Evolutionary conservation across 2,113 vertebrate genomes (phyloP).

Genomic region (Charadrius vociferus): DNA sequence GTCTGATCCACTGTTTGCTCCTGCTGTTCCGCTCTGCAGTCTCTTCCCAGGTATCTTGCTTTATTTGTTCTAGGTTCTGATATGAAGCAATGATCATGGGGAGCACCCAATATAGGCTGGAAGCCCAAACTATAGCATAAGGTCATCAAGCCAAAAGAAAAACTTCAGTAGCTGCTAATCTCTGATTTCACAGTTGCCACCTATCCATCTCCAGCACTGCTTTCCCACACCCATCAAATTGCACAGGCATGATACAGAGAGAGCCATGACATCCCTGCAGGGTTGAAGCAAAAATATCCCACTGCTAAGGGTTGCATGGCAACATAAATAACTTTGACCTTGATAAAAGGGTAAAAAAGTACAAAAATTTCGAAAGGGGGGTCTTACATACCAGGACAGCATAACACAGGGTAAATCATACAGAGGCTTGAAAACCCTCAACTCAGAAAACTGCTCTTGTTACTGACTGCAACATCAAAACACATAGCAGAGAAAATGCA

Average conservation of each 20-base stretch:
- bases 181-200: conserved; percentile 59
- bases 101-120: not conserved
- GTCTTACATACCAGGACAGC: not conserved
- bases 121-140: not conserved
- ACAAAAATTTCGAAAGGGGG: not conserved
- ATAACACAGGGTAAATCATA: not conserved
- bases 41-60: conserved; percentile 10
- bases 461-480: not conserved
- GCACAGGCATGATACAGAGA: not conserved
- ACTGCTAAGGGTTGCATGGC: conserved; percentile 15
- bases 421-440: not conserved
- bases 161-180: not conserved
- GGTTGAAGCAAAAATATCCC: conserved; percentile 49
- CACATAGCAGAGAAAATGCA: not conserved
- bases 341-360: conserved; percentile 18
- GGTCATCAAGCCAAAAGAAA: not conserved
- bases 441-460: not conserved
- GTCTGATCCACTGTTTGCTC: not conserved
- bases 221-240: conserved; percentile 57
- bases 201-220: conserved; percentile 5
- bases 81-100: not conserved
- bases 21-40: not conserved
- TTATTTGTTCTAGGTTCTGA: conserved; percentile 15
- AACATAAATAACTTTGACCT: conserved; percentile 51
- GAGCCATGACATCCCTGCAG: conserved; percentile 49